A percentile compares a stretch with the other conserved stretches of the same genome.
Evolutionary conservation across 2,113 vertebrate genomes (phyloP).

Genomic region (Penelope pileata): DNA sequence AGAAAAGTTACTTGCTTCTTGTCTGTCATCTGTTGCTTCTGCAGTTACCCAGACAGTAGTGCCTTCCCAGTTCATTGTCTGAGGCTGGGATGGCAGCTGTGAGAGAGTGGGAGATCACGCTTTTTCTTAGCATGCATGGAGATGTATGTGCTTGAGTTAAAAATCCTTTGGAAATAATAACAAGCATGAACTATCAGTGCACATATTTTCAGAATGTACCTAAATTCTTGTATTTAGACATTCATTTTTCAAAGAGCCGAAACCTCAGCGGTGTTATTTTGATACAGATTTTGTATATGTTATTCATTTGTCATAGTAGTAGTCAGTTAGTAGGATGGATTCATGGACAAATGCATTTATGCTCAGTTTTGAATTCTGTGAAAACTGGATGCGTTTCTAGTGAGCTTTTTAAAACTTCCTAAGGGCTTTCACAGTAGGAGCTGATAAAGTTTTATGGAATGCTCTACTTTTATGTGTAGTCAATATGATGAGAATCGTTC

Average conservation of each 20-base stretch:
- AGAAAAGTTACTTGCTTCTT: background rate
- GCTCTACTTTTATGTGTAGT: conserved; percentile 28
- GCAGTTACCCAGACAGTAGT: background rate
- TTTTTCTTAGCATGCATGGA: background rate
- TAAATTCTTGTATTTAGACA: background rate
- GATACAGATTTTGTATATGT: background rate
- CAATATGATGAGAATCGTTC: conserved; percentile 16
- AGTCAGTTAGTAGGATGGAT: background rate
- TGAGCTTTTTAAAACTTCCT: conserved; percentile 55
- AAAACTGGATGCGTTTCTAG: conserved; percentile 2
- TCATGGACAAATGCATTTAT: background rate
- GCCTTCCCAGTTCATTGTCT: background rate
- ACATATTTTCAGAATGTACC: background rate
- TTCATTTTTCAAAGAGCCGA: background rate
- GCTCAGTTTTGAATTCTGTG: conserved; percentile 15
- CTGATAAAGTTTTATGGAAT: conserved; percentile 60
- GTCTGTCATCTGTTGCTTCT: background rate
- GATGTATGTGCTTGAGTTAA: background rate
- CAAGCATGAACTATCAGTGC: background rate
- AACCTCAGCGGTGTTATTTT: background rate
- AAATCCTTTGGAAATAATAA: background rate
- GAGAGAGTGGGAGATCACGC: background rate
- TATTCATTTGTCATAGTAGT: background rate
- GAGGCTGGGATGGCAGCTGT: background rate
- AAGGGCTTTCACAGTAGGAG: conserved; percentile 28